Percentiles rank a stretch among this genome's conserved stretches.
These are phyloP conservation scores for Meteorus cinctellus DNA, from an alignment of 2,888 invertebrate genomes.

Conservation along the genomic window DNA sequence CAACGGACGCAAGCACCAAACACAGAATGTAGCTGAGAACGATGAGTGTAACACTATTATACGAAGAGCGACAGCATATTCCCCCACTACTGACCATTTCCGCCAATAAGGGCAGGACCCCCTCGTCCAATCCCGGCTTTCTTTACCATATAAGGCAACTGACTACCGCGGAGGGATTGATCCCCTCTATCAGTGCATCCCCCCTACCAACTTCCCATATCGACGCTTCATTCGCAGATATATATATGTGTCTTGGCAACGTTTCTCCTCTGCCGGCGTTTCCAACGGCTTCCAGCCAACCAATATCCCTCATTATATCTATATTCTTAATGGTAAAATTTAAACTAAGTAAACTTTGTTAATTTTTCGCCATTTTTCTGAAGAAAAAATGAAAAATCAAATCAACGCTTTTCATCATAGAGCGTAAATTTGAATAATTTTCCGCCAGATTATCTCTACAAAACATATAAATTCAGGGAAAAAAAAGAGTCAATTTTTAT, in stretches of 20 bases:
- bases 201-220: constrained; percentile 45
- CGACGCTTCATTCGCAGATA: constrained; percentile 5
- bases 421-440: too few species aligned
- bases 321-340: not conserved
- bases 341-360: too few species aligned
- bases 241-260: constrained; percentile 30
- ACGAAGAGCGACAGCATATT: constrained; percentile 61
- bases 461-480: too few species aligned
- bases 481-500: too few species aligned
- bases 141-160: constrained; percentile 88
- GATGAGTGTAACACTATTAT: constrained; percentile 68
- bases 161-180: constrained; percentile 75
- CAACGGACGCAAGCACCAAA: constrained; percentile 67
- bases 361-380: too few species aligned
- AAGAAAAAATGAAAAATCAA: too few species aligned
- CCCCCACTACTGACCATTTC: constrained; percentile 59
- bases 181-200: constrained; percentile 39
- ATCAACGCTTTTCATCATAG: too few species aligned
- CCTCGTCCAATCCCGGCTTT: constrained; percentile 80
- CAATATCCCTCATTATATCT: not conserved
- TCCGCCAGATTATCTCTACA: too few species aligned
- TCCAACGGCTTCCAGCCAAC: constrained; percentile 5
- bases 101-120: constrained; percentile 70
- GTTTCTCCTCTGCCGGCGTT: constrained; percentile 37
- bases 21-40: constrained; percentile 67